These are phyloP conservation scores for Plagodis pulveraria DNA, from an alignment of 2,888 invertebrate genomes.

Conservation along the genomic window DNA sequence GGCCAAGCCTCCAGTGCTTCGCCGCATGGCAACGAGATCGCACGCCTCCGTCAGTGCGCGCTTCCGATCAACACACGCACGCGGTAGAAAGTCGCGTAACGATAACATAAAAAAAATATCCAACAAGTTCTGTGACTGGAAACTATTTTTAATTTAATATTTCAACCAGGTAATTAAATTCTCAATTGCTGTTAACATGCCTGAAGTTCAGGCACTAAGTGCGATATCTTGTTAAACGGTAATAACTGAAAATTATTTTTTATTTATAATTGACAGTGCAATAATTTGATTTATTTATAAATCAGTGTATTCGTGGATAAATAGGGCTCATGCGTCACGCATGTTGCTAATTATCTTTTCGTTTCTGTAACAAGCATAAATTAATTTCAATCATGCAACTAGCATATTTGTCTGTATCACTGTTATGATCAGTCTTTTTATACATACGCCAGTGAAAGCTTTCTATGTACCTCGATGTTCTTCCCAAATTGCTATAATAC, in stretches of 20 bases:
- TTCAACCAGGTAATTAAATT: conserved; percentile 17
- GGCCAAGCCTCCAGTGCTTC: conserved; percentile 47
- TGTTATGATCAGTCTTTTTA: not conserved
- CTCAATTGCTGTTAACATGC: not conserved
- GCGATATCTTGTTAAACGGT: conserved; percentile 2
- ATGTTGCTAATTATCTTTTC: conserved; percentile 14
- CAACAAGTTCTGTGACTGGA: conserved; percentile 23
- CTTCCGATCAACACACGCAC: conserved; percentile 37
- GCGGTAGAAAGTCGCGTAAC: conserved; percentile 53
- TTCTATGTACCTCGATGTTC: conserved; percentile 7
- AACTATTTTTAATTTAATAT: conserved; percentile 16
- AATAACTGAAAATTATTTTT: not conserved
- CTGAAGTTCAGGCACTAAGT: conserved; percentile 14
- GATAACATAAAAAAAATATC: conserved; percentile 13
- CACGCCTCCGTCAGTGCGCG: conserved; percentile 45
- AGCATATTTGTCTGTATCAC: too few species aligned
- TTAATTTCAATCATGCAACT: conserved; percentile 6
- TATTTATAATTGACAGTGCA: conserved; percentile 11
- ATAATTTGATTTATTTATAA: not conserved
- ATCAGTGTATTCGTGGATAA: conserved; percentile 6
- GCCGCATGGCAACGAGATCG: conserved; percentile 52
- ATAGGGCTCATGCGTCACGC: conserved; percentile 33
- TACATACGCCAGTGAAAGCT: conserved; percentile 28
- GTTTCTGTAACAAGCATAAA: conserved; percentile 4
- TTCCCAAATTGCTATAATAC: conserved; percentile 27